These are phyloP conservation scores for Artibeus jamaicensis DNA, from an alignment of 2,797 vertebrate species.

Conservation along the genomic window DNA sequence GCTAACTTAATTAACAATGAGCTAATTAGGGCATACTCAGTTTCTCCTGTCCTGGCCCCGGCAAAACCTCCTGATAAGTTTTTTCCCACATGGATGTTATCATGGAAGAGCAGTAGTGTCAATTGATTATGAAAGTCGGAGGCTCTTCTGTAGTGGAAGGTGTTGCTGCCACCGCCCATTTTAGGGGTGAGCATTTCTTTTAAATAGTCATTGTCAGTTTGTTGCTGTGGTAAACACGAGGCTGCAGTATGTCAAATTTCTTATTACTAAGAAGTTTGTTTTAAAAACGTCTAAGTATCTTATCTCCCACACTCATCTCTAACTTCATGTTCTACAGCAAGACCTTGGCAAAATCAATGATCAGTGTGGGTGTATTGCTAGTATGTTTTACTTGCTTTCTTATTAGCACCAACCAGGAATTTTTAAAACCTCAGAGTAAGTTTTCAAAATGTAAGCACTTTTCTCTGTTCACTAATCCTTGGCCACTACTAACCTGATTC, in stretches of 20 bases:
- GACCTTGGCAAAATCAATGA: not conserved
- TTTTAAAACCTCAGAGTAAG: not conserved
- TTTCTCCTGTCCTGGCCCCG: not conserved
- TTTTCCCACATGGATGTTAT: slow-evolving; percentile 36
- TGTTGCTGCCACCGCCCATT: not conserved
- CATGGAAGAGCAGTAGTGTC: not conserved
- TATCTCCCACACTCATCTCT: not conserved
- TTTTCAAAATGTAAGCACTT: slow-evolving; percentile 36
- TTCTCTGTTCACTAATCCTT: not conserved
- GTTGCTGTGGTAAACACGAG: slow-evolving; percentile 38
- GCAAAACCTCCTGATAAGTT: not conserved
- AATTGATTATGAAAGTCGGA: not conserved
- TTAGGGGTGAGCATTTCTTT: not conserved
- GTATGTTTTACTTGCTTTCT: not conserved
- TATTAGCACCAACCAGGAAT: not conserved
- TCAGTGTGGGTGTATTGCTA: not conserved
- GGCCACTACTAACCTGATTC: not conserved
- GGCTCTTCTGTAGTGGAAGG: not conserved
- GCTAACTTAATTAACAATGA: slow-evolving; percentile 16
- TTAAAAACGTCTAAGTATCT: not conserved
- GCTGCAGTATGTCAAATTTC: slow-evolving; percentile 17
- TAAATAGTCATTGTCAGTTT: not conserved
- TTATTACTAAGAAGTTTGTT: slow-evolving; percentile 50
- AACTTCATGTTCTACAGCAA: not conserved
- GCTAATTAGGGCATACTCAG: slow-evolving; percentile 16